phyloP scores from a whole-genome alignment of 2,888 invertebrate species.

The Terebella lapidaria region DNA sequence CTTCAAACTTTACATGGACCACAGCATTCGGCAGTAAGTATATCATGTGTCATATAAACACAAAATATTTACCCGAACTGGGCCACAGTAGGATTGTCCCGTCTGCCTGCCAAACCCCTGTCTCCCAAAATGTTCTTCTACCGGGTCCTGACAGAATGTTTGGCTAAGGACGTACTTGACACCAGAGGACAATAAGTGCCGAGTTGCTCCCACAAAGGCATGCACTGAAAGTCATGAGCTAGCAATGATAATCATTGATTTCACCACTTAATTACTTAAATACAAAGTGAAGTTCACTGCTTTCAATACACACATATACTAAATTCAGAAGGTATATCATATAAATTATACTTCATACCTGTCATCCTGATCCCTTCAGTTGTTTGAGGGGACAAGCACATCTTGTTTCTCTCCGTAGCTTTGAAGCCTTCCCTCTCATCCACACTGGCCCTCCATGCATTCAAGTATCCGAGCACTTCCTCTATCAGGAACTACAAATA shows the following conservation, averaged over 20 bases:
- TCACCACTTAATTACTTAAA: neutral
- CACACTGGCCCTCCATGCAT: no score
- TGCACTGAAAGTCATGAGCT: neutral
- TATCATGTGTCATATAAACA: no score
- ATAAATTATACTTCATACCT: neutral
- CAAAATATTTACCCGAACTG: neutral
- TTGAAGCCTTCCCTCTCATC: no score
- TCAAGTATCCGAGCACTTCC: no score
- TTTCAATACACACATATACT: no score
- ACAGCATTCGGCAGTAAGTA: no score
- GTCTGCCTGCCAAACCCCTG: neutral
- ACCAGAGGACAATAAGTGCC: neutral
- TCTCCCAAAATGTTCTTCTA: neutral
- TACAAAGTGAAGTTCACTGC: no score
- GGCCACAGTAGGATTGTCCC: neutral
- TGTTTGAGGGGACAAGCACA: neutral
- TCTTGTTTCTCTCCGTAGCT: neutral
- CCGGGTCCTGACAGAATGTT: no score
- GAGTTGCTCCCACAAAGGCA: neutral
- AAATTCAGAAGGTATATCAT: neutral
- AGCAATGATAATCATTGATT: neutral
- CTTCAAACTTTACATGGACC: no score
- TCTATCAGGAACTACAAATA: no score
- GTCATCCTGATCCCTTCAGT: neutral
- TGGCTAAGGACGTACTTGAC: neutral